Percentiles rank a stretch among this genome's conserved stretches.
phyloP scores from a whole-genome alignment of 2,888 invertebrate species.

The Apotomis betuletana region DNA sequence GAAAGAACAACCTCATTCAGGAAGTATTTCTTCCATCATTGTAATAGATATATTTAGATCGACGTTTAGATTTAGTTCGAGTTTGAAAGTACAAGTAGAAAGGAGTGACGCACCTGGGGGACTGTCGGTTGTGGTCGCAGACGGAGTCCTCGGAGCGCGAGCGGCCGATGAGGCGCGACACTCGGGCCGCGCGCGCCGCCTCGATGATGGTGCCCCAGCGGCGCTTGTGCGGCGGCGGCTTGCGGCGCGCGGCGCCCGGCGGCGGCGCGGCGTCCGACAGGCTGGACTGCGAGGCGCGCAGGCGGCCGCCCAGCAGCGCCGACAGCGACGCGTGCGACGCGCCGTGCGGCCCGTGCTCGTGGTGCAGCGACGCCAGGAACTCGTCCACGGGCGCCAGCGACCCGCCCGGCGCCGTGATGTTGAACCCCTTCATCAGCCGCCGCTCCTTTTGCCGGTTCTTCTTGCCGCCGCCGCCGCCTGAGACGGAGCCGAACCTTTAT shows the following conservation, averaged over 20 bases:
- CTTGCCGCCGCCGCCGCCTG: constrained; percentile 92
- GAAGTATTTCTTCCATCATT: no score
- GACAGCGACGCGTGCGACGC: constrained; percentile 83
- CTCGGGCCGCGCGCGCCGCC: constrained; percentile 91
- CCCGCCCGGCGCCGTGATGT: constrained; percentile 90
- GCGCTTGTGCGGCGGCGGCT: constrained; percentile 86
- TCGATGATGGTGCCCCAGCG: constrained; percentile 94
- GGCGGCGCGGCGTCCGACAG: constrained; percentile 66
- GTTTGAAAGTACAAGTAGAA: not conserved
- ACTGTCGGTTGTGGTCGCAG: constrained; percentile 83
- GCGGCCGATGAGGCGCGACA: constrained; percentile 90
- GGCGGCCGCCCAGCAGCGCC: constrained; percentile 86
- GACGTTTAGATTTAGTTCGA: no score
- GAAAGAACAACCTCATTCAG: no score
- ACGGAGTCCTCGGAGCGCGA: constrained; percentile 93
- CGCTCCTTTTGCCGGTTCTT: constrained; percentile 97
- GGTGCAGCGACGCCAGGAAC: constrained; percentile 89
- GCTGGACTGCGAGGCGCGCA: constrained; percentile 72
- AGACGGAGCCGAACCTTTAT: not conserved
- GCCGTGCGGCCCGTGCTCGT: constrained; percentile 80
- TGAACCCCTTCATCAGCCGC: constrained; percentile 96
- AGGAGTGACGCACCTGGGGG: constrained; percentile 68
- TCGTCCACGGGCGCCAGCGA: constrained; percentile 90
- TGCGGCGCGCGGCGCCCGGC: constrained; percentile 54
- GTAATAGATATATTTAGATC: no score